phyloP scores from a whole-genome alignment of 2,113 vertebrate species.

The Thamnophis sirtalis region DNA sequence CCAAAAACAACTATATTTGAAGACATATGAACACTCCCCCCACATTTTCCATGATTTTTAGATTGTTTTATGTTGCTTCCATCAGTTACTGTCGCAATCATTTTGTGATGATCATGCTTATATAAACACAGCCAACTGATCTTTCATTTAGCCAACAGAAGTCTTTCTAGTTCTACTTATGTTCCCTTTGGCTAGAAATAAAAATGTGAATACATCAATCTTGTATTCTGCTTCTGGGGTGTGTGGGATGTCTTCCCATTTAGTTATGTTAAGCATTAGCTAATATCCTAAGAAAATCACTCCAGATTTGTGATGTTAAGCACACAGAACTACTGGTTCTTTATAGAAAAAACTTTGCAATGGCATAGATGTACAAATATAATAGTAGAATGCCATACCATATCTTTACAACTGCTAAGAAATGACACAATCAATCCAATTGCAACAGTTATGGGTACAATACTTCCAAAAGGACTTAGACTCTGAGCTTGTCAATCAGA shows the following conservation, averaged over 20 bases:
- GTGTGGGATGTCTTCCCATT: background rate
- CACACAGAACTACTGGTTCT: background rate
- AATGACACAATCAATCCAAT: background rate
- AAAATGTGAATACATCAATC: background rate
- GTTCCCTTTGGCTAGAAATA: background rate
- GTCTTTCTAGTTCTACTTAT: background rate
- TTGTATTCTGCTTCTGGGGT: background rate
- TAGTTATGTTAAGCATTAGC: background rate
- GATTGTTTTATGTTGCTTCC: background rate
- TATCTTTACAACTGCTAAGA: background rate
- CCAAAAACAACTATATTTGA: background rate
- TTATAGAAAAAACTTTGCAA: background rate
- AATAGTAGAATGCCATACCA: background rate
- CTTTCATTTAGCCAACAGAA: background rate
- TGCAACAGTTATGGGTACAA: background rate
- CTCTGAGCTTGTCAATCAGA: too few relatives aligned
- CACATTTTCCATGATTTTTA: background rate
- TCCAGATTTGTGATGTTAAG: background rate
- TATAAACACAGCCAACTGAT: background rate
- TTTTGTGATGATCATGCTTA: background rate
- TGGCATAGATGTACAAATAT: background rate
- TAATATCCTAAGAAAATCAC: background rate
- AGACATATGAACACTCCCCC: background rate
- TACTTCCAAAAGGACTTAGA: background rate
- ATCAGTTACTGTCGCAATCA: background rate